These are phyloP conservation scores for Drosophila insularis DNA, from an alignment of 1,140 invertebrate species.

Conservation along the genomic window DNA sequence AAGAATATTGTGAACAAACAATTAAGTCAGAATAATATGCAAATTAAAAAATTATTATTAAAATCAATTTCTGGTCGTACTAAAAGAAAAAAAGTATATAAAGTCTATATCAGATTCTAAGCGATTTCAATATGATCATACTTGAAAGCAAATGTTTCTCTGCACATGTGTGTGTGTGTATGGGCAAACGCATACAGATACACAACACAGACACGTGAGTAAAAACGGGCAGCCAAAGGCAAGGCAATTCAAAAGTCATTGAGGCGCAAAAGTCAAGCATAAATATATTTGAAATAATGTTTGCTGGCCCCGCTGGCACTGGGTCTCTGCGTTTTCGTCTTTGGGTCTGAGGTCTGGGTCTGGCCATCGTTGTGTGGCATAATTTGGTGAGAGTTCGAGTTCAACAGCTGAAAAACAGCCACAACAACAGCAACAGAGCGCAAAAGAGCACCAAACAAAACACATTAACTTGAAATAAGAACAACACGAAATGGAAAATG, in stretches of 20 bases:
- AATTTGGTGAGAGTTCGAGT: conserved; percentile 79
- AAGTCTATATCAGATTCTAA: not conserved
- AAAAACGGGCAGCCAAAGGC: conserved; percentile 73
- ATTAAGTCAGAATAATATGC: not conserved
- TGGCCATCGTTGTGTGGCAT: conserved; percentile 64
- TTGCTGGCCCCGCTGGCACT: conserved; percentile 72
- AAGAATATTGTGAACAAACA: too few relatives aligned
- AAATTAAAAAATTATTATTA: not conserved
- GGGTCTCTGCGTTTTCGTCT: conserved; percentile 23
- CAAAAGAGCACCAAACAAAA: conserved; percentile 8
- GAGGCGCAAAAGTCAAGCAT: conserved; percentile 81
- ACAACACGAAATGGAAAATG: conserved; percentile 44
- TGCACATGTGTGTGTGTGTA: conserved; percentile 27
- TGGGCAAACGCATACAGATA: conserved; percentile 2
- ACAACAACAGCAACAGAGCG: conserved; percentile 44
- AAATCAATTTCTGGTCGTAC: not conserved
- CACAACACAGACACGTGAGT: conserved; percentile 39
- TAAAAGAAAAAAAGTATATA: too few relatives aligned
- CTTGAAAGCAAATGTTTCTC: conserved; percentile 18
- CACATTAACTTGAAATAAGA: conserved; percentile 63
- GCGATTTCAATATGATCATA: not conserved
- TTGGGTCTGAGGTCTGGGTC: conserved; percentile 32
- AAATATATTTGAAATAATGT: conserved; percentile 81
- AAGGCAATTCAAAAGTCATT: conserved; percentile 81
- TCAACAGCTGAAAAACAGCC: conserved; percentile 73